Percentiles rank a stretch among this genome's conserved stretches.
phyloP scores from a whole-genome alignment of 37 sponge, comb jelly and placozoan species.

The Mnemiopsis leidyi region DNA sequence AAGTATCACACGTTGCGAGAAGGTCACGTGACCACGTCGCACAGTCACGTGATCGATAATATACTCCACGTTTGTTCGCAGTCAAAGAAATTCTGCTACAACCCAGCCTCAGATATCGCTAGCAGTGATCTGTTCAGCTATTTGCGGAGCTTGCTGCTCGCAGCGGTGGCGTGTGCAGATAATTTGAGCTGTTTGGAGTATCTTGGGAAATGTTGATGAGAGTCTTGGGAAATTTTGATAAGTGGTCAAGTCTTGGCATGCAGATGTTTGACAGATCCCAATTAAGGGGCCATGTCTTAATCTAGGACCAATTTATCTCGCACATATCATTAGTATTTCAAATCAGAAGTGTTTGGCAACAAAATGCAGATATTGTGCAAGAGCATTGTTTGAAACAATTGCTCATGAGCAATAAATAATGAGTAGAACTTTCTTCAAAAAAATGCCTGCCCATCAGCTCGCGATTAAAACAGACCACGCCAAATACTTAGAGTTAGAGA shows the following conservation, averaged over 20 bases:
- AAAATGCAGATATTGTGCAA: background rate
- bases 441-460: no score
- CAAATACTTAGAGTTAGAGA: no score
- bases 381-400: background rate
- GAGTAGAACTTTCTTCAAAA: no score
- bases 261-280: background rate
- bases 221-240: conserved; percentile 28
- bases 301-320: background rate
- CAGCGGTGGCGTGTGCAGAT: background rate
- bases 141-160: background rate
- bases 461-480: no score
- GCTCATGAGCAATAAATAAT: background rate
- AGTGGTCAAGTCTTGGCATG: background rate
- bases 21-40: background rate
- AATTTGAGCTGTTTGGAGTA: background rate
- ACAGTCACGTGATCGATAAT: background rate
- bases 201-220: background rate
- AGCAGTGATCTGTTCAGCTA: background rate
- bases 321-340: background rate
- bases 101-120: background rate
- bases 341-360: background rate
- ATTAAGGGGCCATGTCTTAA: background rate
- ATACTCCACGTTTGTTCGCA: background rate
- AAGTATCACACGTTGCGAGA: background rate
- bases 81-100: conserved; percentile 19